A percentile compares a stretch with the other conserved stretches of the same genome.
Evolutionary conservation across 1,140 invertebrate genomes (phyloP).

Genomic region (Lepeophtheirus salmonis): DNA sequence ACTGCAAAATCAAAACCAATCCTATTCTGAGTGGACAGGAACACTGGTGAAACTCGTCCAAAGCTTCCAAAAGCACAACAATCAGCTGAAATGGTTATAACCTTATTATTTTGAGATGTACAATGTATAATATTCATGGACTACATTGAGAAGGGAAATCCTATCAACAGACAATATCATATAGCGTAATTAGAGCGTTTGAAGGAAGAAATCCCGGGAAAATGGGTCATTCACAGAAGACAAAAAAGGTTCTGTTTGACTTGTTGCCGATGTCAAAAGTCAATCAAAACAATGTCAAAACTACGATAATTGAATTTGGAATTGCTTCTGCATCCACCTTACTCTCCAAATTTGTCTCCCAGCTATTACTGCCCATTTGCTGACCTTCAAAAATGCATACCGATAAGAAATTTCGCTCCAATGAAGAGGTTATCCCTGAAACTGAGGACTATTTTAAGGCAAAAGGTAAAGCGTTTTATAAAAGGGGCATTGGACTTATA

Average conservation of each 20-base stretch:
- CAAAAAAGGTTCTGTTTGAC: too few relatives aligned
- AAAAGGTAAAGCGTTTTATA: background rate
- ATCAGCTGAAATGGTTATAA: background rate
- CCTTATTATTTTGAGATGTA: background rate
- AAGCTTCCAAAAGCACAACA: background rate
- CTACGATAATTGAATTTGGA: background rate
- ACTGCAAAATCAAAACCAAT: background rate
- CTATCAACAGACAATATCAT: background rate
- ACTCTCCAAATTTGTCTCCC: background rate
- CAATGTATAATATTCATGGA: background rate
- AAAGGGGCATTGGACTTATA: background rate
- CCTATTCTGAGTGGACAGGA: background rate
- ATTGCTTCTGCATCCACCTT: background rate
- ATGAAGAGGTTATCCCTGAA: background rate
- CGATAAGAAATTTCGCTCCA: too few relatives aligned
- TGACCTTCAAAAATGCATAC: background rate
- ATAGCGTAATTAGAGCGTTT: background rate
- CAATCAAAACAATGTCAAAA: background rate
- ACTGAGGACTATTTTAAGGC: background rate
- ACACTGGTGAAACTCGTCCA: background rate
- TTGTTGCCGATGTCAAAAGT: background rate
- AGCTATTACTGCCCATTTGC: background rate
- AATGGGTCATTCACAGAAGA: too few relatives aligned
- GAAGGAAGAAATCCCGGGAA: background rate
- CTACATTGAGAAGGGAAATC: background rate